phyloP scores from a whole-genome alignment of 2,888 invertebrate species.

The Erebia palarica region DNA sequence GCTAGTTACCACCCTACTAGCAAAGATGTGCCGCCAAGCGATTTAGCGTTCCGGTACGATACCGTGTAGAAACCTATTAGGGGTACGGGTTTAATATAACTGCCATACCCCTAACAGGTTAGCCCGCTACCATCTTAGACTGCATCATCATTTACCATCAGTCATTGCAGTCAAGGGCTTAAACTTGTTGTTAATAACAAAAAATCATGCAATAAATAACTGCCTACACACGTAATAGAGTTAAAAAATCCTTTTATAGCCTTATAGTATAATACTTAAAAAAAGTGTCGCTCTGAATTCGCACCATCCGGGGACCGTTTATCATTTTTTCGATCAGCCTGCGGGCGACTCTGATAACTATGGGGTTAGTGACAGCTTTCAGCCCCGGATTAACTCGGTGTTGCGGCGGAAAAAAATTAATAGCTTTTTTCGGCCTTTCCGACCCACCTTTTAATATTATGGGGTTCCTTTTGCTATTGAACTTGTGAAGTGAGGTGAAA shows the following conservation, averaged over 20 bases:
- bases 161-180: too few relatives aligned
- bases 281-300: conserved; percentile 58
- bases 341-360: conserved; percentile 52
- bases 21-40: too few relatives aligned
- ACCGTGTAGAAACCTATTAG: too few relatives aligned
- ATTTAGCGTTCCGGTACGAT: too few relatives aligned
- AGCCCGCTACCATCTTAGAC: too few relatives aligned
- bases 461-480: conserved; percentile 21
- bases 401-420: conserved; percentile 68
- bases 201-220: background rate
- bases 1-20: too few relatives aligned
- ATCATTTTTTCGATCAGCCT: conserved; percentile 67
- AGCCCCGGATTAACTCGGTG: conserved; percentile 68
- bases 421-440: conserved; percentile 58
- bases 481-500: background rate
- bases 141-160: too few relatives aligned
- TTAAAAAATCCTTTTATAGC: conserved; percentile 19
- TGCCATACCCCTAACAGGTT: too few relatives aligned
- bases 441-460: conserved; percentile 46
- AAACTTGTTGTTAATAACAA: too few relatives aligned
- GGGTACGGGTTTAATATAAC: too few relatives aligned
- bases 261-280: conserved; percentile 50
- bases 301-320: conserved; percentile 54
- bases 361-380: conserved; percentile 71
- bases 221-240: background rate